Base-by-base conservation (phyloP, 2,888 invertebrate species). In the Lepidocyrtinus sp. region DNA sequence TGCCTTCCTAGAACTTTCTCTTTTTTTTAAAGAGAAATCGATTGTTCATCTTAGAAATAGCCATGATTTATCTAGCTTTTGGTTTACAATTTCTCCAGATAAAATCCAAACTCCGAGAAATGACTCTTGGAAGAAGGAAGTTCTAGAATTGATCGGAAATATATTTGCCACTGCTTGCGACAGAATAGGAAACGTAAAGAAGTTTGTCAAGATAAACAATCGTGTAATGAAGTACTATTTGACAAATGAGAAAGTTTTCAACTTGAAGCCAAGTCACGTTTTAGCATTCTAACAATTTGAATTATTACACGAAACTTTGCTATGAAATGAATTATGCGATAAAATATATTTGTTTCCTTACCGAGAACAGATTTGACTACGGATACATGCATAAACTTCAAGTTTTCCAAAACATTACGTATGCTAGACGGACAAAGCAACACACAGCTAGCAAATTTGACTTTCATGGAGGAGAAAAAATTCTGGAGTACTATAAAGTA, bases 131-230 rank as follows among this genome's bases (percentile, higher is more conserved):
- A 84, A 84, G 50, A 55, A 63, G 7, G 78, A 75, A 21, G 70
- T 84, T 1, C 55, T 82, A 50, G 62, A 81, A 0, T 36, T 81
- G 0, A 69, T 82, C 9, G 84, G 71, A 7, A 63, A 59, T 2
- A 84, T 84, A 19, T 84, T 84, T 59, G 24, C 61, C 7, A 50
- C 19, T 1, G 74, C 82, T n/a, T 84, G 84, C 25, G 81, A 78
- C 55, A 26, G 80, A n/a, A 61, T 84, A 12, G 21, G 65, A 1
- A 50, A 71, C 7, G 71, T 75, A 46, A 72, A 64, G 21, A 75
- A 73, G 36, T 64, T 82, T 21, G 61, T 64, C 5, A 69, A 26
- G 5, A 3, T 71, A 12, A 59, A 59, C 26, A 79, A 73, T 25
- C 36, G 46, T 3, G 50, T 76, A 22, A 62, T 82, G 75, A 67